Percentiles rank a stretch among this genome's conserved stretches.
phyloP scores from a whole-genome alignment of 1,140 invertebrate genomes.

The Meloidogyne chitwoodi region DNA sequence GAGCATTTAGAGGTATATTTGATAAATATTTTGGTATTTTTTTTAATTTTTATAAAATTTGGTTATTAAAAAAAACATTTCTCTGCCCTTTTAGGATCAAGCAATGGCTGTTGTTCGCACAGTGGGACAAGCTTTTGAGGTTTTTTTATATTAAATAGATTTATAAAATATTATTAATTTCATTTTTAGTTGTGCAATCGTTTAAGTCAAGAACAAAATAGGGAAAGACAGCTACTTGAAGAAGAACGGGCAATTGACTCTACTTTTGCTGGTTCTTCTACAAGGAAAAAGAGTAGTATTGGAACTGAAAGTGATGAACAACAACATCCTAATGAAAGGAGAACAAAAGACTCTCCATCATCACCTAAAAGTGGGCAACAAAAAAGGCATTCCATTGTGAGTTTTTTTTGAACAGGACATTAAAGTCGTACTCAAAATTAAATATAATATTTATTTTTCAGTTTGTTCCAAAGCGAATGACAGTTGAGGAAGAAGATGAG shows the following conservation, averaged over 20 bases:
- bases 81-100: conserved; percentile 73
- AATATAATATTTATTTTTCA: background rate
- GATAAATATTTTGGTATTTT: background rate
- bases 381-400: conserved; percentile 42
- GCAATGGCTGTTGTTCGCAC: conserved; percentile 94
- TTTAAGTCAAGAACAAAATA: conserved; percentile 62
- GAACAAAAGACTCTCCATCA: conserved; percentile 13
- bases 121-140: conserved; percentile 94
- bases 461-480: conserved; percentile 4
- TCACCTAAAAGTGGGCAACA: conserved; percentile 5
- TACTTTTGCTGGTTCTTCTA: background rate
- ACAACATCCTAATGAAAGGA: background rate
- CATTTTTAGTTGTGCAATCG: conserved; percentile 79
- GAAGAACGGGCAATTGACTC: conserved; percentile 24
- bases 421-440: background rate
- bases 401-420: background rate
- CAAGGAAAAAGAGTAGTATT: background rate
- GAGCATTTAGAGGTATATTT: background rate
- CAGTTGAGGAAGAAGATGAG: background rate
- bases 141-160: background rate
- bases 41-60: too few relatives aligned
- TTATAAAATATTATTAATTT: background rate
- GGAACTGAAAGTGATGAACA: background rate
- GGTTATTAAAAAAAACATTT: too few relatives aligned
- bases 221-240: conserved; percentile 42